These are phyloP conservation scores for Electrona antarctica DNA, from an alignment of 2,113 vertebrate species.

Conservation along the genomic window DNA sequence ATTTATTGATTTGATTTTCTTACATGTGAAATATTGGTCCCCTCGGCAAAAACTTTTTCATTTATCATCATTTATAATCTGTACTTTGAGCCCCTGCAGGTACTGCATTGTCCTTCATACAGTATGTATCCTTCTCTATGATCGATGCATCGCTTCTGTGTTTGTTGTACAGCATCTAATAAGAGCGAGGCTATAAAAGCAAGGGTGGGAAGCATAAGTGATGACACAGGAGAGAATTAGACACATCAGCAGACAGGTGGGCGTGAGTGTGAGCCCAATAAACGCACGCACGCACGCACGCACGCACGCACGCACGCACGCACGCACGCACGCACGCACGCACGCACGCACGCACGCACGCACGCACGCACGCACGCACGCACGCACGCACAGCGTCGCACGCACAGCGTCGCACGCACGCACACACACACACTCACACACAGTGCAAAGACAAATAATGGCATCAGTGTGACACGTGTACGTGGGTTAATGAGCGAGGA, in stretches of 20 bases:
- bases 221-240: slow-evolving; percentile 28
- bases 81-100: too few relatives aligned
- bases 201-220: slow-evolving; percentile 38
- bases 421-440: background rate
- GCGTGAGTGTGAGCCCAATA: background rate
- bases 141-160: too few relatives aligned
- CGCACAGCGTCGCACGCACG: background rate
- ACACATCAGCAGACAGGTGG: slow-evolving; percentile 41
- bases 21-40: too few relatives aligned
- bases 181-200: background rate
- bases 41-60: too few relatives aligned
- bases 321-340: background rate
- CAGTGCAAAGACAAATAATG: background rate
- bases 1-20: too few relatives aligned
- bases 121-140: too few relatives aligned
- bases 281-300: slow-evolving; percentile 4
- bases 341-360: slow-evolving; percentile 1
- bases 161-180: background rate
- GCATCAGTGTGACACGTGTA: background rate
- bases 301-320: background rate
- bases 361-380: slow-evolving; percentile 2
- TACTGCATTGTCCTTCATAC: too few relatives aligned
- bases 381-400: background rate
- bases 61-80: too few relatives aligned
- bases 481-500: too few relatives aligned